phyloP scores from a whole-genome alignment of 2,113 vertebrate species.

The Neogobius melanostomus region DNA sequence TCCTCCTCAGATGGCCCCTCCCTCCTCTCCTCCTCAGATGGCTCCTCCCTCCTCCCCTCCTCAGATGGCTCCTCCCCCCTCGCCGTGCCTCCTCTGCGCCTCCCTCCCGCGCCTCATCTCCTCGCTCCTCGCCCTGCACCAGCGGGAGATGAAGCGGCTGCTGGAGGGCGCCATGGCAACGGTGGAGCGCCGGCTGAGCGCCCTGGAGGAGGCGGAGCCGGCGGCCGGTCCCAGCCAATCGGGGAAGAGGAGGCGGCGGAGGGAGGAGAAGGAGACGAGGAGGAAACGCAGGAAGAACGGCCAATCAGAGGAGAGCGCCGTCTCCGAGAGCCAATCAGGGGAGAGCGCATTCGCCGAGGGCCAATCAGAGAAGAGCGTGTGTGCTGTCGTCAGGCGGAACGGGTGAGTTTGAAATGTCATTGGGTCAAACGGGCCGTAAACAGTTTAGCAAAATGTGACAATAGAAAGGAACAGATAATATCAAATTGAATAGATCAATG shows the following conservation, averaged over 20 bases:
- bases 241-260: slow-evolving; percentile 2
- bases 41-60: neutral
- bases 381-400: neutral
- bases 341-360: neutral
- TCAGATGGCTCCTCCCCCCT: neutral
- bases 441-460: neutral
- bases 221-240: slow-evolving; percentile 22
- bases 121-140: slow-evolving; percentile 61
- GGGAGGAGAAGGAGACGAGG: slow-evolving; percentile 3
- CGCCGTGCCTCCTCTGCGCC: slow-evolving; percentile 48
- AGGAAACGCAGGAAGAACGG: neutral
- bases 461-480: too few relatives aligned
- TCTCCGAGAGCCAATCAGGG: neutral
- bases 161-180: slow-evolving; percentile 56
- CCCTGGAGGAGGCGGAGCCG: slow-evolving; percentile 32
- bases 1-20: neutral
- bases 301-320: slow-evolving; percentile 14
- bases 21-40: neutral
- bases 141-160: slow-evolving; percentile 60
- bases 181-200: slow-evolving; percentile 52
- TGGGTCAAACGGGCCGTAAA: too few relatives aligned
- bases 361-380: neutral
- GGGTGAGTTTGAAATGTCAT: neutral
- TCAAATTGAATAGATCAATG: too few relatives aligned
- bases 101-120: slow-evolving; percentile 48